Evolutionary conservation across 2,888 invertebrate species (phyloP), one percentile per base, ranked within the genome.

Genomic region (Apantesis nais): DNA sequence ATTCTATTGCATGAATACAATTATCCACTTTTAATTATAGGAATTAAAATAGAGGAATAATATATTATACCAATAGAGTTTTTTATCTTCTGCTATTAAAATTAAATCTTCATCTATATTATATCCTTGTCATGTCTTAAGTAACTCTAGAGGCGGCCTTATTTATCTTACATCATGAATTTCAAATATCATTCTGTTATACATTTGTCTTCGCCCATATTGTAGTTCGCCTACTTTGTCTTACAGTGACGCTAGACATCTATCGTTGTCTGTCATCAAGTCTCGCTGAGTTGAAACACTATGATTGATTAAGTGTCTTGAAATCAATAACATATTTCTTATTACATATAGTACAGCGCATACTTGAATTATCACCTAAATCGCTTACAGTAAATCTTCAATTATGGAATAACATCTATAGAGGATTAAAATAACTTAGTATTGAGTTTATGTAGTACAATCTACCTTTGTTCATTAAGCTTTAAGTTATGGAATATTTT

Each of bases 271-370:
- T 55, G 34, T 52, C 55, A 55, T 67, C 62, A 62, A 52, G 62
- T 62, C n/a, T 62, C 37, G 62, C 37, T 19, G 29, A 67, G 52
- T 67, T 62, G 37, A 62, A 67, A 37, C 37, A 52, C 52, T 34
- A 16, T 68, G 68, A 62, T 68, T 52, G 62, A 68, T 62, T 55
- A 61, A 44, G n/a, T 62, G 22, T 25, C 19, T n/a, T 25, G 11
- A 22, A 52, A 62, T 68, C 68, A 37, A 68, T 68, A 62, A 62
- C 37, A 39, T 62, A 29, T 58, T n/a, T n/a, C 58, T 16, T 58
- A 14, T 25, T 29, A 5, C 55, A 5, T 5, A 11, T 55, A 29
- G 12, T 55, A 14, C 7, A 25, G 52, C 22, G 25, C 25, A 55
- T 25, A 25, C 11, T 14, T 55, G 14, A 25, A 25, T 55, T 55